These are phyloP conservation scores for Calameuta filiformis DNA, from an alignment of 2,888 invertebrate species.

Conservation along the genomic window DNA sequence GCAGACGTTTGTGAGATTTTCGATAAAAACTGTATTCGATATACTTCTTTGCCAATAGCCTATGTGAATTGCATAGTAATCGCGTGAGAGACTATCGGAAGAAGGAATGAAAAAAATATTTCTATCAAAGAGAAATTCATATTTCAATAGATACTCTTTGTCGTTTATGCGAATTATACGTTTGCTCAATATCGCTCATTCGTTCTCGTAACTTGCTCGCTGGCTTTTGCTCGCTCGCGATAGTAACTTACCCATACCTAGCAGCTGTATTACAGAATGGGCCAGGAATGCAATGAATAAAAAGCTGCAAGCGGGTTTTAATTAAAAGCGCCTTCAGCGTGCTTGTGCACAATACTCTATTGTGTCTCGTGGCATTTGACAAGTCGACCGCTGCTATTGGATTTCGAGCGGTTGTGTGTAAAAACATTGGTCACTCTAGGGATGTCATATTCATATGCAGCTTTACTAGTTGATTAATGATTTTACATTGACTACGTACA, in stretches of 20 bases:
- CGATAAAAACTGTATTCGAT: neutral
- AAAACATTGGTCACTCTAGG: neutral
- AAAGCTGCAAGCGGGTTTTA: slow-evolving; percentile 35
- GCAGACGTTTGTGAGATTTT: neutral
- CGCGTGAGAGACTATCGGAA: neutral
- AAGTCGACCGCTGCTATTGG: slow-evolving; percentile 21
- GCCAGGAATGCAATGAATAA: neutral
- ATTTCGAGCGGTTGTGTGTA: neutral
- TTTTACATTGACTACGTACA: neutral
- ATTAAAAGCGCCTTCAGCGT: slow-evolving; percentile 47
- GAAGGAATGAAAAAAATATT: neutral
- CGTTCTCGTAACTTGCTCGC: neutral
- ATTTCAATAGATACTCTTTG: neutral
- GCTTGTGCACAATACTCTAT: slow-evolving; percentile 46
- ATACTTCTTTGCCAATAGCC: neutral
- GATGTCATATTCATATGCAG: neutral
- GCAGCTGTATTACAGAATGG: neutral
- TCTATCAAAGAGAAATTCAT: neutral
- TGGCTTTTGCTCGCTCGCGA: neutral
- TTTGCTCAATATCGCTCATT: neutral
- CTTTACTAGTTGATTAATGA: neutral
- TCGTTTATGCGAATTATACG: neutral
- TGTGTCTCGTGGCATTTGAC: slow-evolving; percentile 46
- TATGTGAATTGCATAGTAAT: neutral
- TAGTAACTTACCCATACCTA: neutral